Conservation (phyloP, 2,113 vertebrate genomes). For the Ploceus nigricollis region DNA sequence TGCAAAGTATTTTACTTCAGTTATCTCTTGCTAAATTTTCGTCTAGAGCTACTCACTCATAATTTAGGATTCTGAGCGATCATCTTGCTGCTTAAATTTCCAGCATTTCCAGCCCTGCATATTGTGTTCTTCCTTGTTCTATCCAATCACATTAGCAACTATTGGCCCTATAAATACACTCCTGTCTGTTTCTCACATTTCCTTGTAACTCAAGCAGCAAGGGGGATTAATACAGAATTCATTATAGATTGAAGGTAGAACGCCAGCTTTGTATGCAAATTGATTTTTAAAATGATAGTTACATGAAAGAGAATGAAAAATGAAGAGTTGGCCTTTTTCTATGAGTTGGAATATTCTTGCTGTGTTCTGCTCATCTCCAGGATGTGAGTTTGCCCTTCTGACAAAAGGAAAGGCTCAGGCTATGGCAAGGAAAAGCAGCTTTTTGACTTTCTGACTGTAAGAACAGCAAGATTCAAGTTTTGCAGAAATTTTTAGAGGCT, state of each 20-base stretch:
- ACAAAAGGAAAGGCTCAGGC: accelerated
- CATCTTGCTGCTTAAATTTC: neutral
- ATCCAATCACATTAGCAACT: neutral
- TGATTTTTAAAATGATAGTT: neutral
- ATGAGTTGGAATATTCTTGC: neutral
- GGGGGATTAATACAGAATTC: neutral
- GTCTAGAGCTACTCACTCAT: neutral
- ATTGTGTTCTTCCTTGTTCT: neutral
- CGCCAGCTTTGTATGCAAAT: neutral
- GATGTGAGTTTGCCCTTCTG: neutral
- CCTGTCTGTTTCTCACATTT: neutral
- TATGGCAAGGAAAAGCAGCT: neutral
- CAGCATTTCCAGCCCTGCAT: neutral
- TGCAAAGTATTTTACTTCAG: neutral
- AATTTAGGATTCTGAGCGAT: neutral
- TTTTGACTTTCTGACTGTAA: neutral
- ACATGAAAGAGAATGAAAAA: neutral
- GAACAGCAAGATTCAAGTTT: neutral
- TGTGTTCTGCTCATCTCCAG: neutral
- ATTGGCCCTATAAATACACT: neutral
- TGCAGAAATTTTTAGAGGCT: neutral
- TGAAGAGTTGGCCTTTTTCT: neutral
- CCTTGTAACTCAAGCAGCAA: neutral
- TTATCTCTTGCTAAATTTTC: neutral
- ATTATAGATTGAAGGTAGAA: neutral